Percentiles rank a stretch among this genome's conserved stretches.
Conservation (phyloP, 2,888 invertebrate species). For the Odontomyia ornata region DNA sequence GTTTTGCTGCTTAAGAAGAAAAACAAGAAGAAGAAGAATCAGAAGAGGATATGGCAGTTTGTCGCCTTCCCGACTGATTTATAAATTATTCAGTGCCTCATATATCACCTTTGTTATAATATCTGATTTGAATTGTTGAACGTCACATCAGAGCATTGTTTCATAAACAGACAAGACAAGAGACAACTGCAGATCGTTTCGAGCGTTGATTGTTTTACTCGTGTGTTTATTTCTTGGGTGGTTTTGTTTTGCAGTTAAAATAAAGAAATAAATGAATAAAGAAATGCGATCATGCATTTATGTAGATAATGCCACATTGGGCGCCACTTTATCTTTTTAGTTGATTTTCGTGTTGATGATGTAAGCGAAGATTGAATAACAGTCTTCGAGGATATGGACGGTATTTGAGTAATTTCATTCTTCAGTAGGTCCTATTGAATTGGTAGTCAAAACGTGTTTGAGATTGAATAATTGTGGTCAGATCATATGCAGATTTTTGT, state of each 20-base stretch:
- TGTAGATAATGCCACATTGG: background rate
- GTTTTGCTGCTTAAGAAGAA: too few relatives aligned
- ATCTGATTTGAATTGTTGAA: too few relatives aligned
- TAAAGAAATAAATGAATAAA: background rate
- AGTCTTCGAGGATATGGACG: background rate
- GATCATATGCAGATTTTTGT: background rate
- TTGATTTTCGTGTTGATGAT: background rate
- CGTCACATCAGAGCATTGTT: too few relatives aligned
- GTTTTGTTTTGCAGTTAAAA: background rate
- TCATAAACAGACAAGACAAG: too few relatives aligned
- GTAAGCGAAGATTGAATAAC: conserved; percentile 17
- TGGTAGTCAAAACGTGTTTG: background rate
- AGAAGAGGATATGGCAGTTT: conserved; percentile 3
- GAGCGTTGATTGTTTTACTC: background rate
- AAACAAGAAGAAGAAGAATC: background rate
- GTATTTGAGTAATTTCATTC: conserved; percentile 8
- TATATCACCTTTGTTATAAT: background rate
- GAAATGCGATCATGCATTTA: too few relatives aligned
- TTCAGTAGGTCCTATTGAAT: background rate
- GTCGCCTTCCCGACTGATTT: background rate
- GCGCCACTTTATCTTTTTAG: conserved; percentile 1
- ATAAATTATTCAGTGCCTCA: conserved; percentile 26
- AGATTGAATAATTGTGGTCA: conserved; percentile 8
- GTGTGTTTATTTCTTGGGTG: background rate
- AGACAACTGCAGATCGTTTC: background rate